Base-by-base conservation (phyloP, 2,888 invertebrate genomes). In the Troides helena region DNA sequence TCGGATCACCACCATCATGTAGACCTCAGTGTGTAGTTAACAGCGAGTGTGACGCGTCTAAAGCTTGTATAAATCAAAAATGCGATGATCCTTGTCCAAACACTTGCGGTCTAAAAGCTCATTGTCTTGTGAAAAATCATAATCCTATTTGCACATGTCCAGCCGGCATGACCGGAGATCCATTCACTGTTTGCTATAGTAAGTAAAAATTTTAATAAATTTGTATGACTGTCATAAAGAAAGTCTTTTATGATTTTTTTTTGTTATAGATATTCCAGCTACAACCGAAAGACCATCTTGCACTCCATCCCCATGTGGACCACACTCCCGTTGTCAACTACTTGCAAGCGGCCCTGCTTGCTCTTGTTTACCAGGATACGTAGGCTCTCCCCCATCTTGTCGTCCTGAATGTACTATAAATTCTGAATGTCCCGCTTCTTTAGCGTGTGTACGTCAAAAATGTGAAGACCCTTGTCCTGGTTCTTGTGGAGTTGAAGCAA, bases 51-150 rank as follows among this genome's bases (percentile, higher is more conserved):
- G 94, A 96, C 30, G 84, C 94, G 18, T 96, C 97, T 71, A 95
- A 95, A 76, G 97, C 98, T 23, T 98, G 98, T 78, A 93, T 97
- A 56, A 96, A 97, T 83, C 96, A 96, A 78, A 96, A 95, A 87
- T 98, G 98, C 83, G 94, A 95, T 14, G 97, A 98, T 89, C 98
- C 98, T 57, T 98, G 98, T 79, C 95, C 96, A 18, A 96, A 97
- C 75, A 97, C 97, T 0, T 98, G 98, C 82, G 98, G 98, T n/a
- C 92, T 96, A 65, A 95, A 96, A 77, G 97, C 98, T 2, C 95
- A 96, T 75, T 98, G 98, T 80, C 94, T 95, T 63, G 96, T 96
- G 0, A 95, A 95, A 81, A 97, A 97, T 83, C 97, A 98, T 84
- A 97, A 96, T 80, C 97, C 97, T 4, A 96, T 97, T 73, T 98